These are phyloP conservation scores for Idaea straminata DNA, from an alignment of 2,888 invertebrate species.

Conservation along the genomic window DNA sequence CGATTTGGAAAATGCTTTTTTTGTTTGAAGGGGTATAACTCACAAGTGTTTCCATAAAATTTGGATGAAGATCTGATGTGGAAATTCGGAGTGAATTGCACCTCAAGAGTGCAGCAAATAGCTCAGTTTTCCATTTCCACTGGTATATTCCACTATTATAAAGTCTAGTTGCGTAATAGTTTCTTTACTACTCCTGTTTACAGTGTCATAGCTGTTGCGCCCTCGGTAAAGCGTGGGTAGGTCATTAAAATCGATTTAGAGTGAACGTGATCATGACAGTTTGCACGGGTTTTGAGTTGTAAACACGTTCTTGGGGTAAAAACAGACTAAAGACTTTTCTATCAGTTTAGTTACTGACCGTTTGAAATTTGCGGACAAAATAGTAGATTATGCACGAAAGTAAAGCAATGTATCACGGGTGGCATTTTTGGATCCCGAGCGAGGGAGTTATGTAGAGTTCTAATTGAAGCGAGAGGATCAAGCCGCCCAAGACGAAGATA, in stretches of 20 bases:
- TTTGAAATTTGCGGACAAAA: background rate
- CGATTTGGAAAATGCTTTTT: too few species aligned
- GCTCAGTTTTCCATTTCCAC: too few species aligned
- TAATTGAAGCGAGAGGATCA: too few species aligned
- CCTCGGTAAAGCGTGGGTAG: constrained; percentile 9
- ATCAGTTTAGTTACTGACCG: background rate
- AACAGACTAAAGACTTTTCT: background rate
- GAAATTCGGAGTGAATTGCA: too few species aligned
- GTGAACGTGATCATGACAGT: constrained; percentile 16
- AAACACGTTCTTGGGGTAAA: constrained; percentile 14
- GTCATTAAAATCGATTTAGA: constrained; percentile 25
- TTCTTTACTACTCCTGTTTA: constrained; percentile 5
- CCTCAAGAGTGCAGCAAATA: too few species aligned
- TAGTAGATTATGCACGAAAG: background rate
- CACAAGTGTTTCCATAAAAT: too few species aligned
- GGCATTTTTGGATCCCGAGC: too few species aligned
- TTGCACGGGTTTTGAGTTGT: constrained; percentile 16
- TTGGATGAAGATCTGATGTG: too few species aligned
- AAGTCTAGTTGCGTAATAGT: background rate
- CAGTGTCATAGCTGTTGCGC: background rate
- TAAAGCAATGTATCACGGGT: background rate
- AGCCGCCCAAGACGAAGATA: too few species aligned
- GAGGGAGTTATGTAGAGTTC: too few species aligned
- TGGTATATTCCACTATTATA: too few species aligned
- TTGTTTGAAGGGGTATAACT: too few species aligned